These are phyloP conservation scores for Hemistola chrysoprasaria DNA, from an alignment of 2,888 invertebrate species.

Conservation along the genomic window DNA sequence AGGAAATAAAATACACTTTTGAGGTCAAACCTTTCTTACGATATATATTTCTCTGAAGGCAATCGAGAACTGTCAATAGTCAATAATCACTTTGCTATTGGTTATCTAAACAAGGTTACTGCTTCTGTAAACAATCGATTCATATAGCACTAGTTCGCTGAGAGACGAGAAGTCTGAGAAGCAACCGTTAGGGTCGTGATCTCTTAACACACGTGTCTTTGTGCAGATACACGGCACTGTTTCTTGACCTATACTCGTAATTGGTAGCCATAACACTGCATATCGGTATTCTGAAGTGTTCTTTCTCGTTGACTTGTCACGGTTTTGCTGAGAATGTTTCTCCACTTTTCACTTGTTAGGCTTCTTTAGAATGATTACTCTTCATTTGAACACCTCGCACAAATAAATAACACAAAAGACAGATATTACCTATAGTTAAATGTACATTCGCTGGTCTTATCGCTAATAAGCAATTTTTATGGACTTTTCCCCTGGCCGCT, in stretches of 20 bases:
- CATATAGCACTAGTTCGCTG: conserved; percentile 43
- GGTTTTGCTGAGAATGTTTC: too few species aligned
- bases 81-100: conserved; percentile 40
- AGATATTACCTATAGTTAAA: too few species aligned
- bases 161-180: conserved; percentile 36
- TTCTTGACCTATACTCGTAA: conserved; percentile 18
- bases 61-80: conserved; percentile 33
- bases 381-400: too few species aligned
- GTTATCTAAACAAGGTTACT: conserved; percentile 57
- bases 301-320: not conserved
- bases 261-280: conserved; percentile 6
- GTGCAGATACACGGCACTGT: conserved; percentile 24
- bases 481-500: too few species aligned
- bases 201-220: conserved; percentile 50
- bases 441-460: too few species aligned
- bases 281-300: not conserved
- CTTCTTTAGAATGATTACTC: too few species aligned
- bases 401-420: too few species aligned
- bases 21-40: conserved; percentile 32
- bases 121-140: conserved; percentile 59
- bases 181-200: conserved; percentile 56
- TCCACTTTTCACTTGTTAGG: too few species aligned
- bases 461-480: too few species aligned
- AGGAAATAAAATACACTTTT: conserved; percentile 28
- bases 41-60: conserved; percentile 31